Evolutionary conservation across 2,888 invertebrate genomes (phyloP).

Genomic region (Pherbina coryleti): DNA sequence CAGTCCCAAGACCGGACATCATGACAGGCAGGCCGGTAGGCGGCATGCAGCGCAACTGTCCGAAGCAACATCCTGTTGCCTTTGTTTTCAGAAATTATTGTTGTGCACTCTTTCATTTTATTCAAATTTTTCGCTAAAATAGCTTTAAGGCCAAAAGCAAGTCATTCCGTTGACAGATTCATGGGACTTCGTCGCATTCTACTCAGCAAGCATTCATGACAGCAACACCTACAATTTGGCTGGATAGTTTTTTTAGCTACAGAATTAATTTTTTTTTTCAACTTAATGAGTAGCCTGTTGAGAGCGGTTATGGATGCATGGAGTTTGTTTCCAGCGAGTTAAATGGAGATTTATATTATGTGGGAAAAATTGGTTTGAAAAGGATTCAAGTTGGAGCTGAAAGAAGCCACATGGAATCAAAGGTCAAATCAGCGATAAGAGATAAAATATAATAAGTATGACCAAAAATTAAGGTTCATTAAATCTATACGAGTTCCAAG

Average conservation of each 20-base stretch:
- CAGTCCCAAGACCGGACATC: not conserved
- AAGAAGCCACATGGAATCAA: not conserved
- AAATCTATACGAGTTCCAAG: not conserved
- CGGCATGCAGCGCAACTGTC: constrained; percentile 1
- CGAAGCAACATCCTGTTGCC: constrained; percentile 19
- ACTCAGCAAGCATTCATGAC: not conserved
- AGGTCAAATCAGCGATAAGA: not conserved
- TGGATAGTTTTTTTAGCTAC: too few relatives aligned
- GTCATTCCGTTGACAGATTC: constrained; percentile 27
- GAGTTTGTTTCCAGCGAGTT: too few relatives aligned
- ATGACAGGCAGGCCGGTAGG: not conserved
- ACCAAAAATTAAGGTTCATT: not conserved
- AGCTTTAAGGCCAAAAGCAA: not conserved
- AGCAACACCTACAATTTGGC: constrained; percentile 28
- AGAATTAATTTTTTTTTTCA: not conserved
- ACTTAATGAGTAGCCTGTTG: constrained; percentile 14
- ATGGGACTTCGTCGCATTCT: not conserved
- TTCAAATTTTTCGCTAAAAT: constrained; percentile 1
- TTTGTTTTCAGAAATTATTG: not conserved
- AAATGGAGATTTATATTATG: too few relatives aligned
- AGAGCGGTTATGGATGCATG: too few relatives aligned
- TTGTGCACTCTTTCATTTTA: constrained; percentile 12
- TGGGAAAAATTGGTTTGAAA: not conserved
- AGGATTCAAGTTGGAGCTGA: not conserved
- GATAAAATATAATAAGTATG: not conserved